Percentiles rank a stretch among this genome's conserved stretches.
phyloP scores from a whole-genome alignment of 2,888 invertebrate genomes.

The Tetramorium bicarinatum region DNA sequence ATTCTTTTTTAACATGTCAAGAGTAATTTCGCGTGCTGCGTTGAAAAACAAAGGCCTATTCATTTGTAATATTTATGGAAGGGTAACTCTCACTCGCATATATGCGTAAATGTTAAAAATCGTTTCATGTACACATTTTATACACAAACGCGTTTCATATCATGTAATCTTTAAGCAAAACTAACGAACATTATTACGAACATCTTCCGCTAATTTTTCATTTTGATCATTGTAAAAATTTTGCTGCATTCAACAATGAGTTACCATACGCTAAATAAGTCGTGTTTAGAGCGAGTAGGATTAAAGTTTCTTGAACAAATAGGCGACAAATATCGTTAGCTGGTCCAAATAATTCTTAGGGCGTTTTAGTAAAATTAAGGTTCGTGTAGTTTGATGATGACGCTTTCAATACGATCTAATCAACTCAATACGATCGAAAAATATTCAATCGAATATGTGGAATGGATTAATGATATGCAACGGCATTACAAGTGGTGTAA shows the following conservation, averaged over 20 bases:
- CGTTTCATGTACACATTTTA: not conserved
- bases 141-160: conserved; percentile 32
- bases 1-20: conserved; percentile 56
- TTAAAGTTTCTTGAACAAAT: conserved; percentile 63
- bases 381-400: conserved; percentile 73
- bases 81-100: conserved; percentile 64
- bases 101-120: conserved; percentile 45
- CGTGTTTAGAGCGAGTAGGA: conserved; percentile 58
- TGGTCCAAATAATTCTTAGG: conserved; percentile 73
- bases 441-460: conserved; percentile 47
- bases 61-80: conserved; percentile 67
- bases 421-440: not conserved
- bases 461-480: conserved; percentile 68
- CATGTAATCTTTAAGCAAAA: conserved; percentile 19
- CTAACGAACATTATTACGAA: not conserved
- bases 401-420: conserved; percentile 60
- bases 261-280: conserved; percentile 70
- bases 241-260: conserved; percentile 63
- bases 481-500: conserved; percentile 62
- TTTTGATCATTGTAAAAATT: conserved; percentile 71
- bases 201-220: conserved; percentile 53
- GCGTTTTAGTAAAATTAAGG: conserved; percentile 71
- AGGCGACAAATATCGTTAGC: conserved; percentile 71
- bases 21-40: conserved; percentile 63
- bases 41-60: conserved; percentile 73